Conservation (phyloP, 2,113 vertebrate species). For the Silurus glanis region DNA sequence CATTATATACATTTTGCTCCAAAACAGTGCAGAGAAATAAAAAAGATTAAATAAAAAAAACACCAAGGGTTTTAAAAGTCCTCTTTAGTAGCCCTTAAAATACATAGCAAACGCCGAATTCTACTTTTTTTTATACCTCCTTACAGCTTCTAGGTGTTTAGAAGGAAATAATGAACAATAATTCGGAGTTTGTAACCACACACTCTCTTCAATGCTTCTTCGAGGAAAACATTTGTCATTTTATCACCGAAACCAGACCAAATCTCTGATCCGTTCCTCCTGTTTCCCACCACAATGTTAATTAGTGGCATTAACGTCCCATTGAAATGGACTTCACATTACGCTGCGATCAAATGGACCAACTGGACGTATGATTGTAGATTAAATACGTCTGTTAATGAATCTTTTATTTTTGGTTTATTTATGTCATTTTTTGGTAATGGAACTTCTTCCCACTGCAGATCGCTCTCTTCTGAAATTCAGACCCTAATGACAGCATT, state of each 20-base stretch:
- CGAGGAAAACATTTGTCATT: background rate
- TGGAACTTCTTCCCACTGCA: background rate
- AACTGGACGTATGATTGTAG: slow-evolving; percentile 34
- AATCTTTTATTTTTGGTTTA: background rate
- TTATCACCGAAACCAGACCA: background rate
- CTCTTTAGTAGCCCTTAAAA: no score
- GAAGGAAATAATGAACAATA: background rate
- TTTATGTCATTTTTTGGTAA: background rate
- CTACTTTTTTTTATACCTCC: background rate
- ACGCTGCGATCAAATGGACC: slow-evolving; percentile 32
- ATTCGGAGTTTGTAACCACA: background rate
- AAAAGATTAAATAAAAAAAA: no score
- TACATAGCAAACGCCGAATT: no score
- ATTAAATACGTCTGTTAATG: slow-evolving; percentile 27
- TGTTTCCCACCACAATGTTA: slow-evolving; percentile 38
- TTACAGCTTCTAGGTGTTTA: background rate
- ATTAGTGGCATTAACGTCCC: slow-evolving; percentile 42
- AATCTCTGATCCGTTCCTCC: slow-evolving; percentile 20
- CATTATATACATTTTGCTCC: no score
- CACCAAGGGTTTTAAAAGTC: no score
- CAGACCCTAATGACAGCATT: slow-evolving; percentile 34
- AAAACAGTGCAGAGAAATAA: no score
- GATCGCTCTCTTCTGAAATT: slow-evolving; percentile 26
- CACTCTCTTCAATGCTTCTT: background rate
- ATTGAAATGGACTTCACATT: slow-evolving; percentile 44